Evolutionary conservation across 1,140 invertebrate genomes (phyloP).

Genomic region (Diprion similis): DNA sequence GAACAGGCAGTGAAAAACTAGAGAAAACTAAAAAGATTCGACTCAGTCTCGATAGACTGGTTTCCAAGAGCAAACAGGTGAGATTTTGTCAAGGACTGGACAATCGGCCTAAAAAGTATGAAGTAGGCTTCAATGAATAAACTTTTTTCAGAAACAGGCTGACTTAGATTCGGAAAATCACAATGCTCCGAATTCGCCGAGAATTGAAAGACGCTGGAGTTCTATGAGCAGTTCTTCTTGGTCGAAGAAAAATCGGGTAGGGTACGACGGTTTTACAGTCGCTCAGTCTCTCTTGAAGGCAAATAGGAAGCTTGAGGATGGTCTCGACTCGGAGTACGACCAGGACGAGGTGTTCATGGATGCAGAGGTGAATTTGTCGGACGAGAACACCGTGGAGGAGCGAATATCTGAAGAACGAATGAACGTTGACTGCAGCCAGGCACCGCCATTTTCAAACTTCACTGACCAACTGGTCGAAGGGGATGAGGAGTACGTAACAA

Average conservation of each 20-base stretch:
- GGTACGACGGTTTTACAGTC: conserved; percentile 32
- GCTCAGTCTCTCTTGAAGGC: conserved; percentile 30
- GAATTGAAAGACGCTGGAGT: conserved; percentile 53
- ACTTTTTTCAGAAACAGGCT: conserved; percentile 36
- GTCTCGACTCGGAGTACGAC: conserved; percentile 28
- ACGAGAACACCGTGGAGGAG: conserved; percentile 38
- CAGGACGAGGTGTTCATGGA: conserved; percentile 48
- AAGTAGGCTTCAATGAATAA: conserved; percentile 14
- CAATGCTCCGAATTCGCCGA: conserved; percentile 31
- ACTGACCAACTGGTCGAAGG: neutral
- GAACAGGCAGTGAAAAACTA: conserved; percentile 40
- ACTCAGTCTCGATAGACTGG: conserved; percentile 53
- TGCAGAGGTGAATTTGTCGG: conserved; percentile 55
- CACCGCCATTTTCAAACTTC: conserved; percentile 22
- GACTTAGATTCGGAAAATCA: conserved; percentile 34
- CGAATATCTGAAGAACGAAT: conserved; percentile 20
- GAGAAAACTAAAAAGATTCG: conserved; percentile 55
- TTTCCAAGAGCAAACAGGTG: conserved; percentile 46
- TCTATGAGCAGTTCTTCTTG: conserved; percentile 37
- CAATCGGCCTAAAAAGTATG: conserved; percentile 1
- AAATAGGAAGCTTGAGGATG: conserved; percentile 27
- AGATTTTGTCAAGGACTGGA: conserved; percentile 18
- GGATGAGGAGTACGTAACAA: conserved; percentile 68
- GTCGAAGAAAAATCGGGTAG: conserved; percentile 37
- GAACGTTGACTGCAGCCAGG: conserved; percentile 21